These are phyloP conservation scores for Archegozetes longisetosus DNA, from an alignment of 1,140 invertebrate genomes.

Conservation along the genomic window DNA sequence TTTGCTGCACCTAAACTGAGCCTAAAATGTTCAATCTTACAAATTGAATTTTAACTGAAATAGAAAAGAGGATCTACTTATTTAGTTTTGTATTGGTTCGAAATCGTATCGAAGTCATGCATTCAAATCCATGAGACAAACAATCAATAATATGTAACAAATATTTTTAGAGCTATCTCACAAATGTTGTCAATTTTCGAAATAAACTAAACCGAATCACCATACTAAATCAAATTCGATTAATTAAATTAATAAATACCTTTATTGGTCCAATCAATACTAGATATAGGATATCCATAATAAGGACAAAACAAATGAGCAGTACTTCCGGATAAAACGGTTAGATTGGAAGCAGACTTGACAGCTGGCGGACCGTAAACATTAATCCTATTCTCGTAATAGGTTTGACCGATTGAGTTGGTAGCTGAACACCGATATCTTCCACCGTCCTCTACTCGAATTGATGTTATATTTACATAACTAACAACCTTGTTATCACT, in stretches of 20 bases:
- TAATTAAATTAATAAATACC: conserved; percentile 1
- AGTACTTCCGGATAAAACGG: conserved; percentile 30
- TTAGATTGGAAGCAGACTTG: conserved; percentile 27
- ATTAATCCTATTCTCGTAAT: conserved; percentile 59
- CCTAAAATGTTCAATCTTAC: too few species aligned
- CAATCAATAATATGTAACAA: too few species aligned
- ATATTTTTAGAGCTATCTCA: too few species aligned
- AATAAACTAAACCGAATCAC: neutral
- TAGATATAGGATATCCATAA: conserved; percentile 32
- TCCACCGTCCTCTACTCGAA: conserved; percentile 26
- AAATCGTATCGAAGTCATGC: too few species aligned
- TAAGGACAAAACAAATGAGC: conserved; percentile 28
- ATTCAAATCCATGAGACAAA: too few species aligned
- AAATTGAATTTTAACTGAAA: too few species aligned
- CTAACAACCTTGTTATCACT: conserved; percentile 22
- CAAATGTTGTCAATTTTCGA: conserved; percentile 1
- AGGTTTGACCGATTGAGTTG: conserved; percentile 55
- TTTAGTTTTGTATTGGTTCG: too few species aligned
- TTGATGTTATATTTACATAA: conserved; percentile 32
- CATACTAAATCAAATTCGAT: too few species aligned
- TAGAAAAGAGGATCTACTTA: too few species aligned
- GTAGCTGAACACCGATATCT: conserved; percentile 44
- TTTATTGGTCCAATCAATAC: conserved; percentile 22
- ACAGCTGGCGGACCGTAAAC: conserved; percentile 44
- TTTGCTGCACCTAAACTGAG: too few species aligned